Evolutionary conservation across 2,113 vertebrate genomes (phyloP).

Genomic region (Phyllostomus hastatus): DNA sequence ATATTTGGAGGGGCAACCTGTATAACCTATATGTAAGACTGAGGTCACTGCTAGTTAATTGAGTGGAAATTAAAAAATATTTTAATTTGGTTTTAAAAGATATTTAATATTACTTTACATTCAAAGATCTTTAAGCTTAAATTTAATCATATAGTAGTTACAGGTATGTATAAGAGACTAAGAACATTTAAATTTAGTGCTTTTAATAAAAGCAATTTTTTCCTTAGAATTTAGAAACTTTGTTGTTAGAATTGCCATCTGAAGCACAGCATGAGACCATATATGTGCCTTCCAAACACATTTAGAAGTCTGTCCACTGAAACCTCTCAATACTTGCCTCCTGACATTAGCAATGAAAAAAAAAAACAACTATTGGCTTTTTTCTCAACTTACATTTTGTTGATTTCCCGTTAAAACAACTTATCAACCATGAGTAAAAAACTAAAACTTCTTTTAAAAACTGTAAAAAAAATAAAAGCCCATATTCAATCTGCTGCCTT

Average conservation of each 20-base stretch:
- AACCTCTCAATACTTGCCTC: not conserved
- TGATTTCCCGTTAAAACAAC: slow-evolving; percentile 52
- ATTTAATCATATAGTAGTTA: not conserved
- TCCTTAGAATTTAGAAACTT: not conserved
- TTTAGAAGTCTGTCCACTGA: not conserved
- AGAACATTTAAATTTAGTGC: not conserved
- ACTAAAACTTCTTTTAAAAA: slow-evolving; percentile 52
- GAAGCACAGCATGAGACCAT: not conserved
- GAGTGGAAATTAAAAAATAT: not conserved
- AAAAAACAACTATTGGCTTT: not conserved
- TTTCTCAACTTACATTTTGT: slow-evolving; percentile 22
- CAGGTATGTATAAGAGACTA: not conserved
- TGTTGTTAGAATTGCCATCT: not conserved
- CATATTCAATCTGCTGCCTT: slow-evolving; percentile 76
- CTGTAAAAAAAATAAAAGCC: slow-evolving; percentile 67
- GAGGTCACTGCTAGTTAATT: not conserved
- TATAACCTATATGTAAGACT: not conserved
- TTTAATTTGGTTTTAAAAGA: not conserved
- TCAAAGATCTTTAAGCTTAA: not conserved
- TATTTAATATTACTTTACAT: not conserved
- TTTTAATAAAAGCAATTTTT: not conserved
- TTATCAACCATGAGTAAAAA: slow-evolving; percentile 65
- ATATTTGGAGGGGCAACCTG: not conserved
- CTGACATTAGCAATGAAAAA: not conserved
- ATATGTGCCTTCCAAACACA: not conserved